Conservation (phyloP, 2,797 vertebrate species). For the Macroramphosus scolopax region DNA sequence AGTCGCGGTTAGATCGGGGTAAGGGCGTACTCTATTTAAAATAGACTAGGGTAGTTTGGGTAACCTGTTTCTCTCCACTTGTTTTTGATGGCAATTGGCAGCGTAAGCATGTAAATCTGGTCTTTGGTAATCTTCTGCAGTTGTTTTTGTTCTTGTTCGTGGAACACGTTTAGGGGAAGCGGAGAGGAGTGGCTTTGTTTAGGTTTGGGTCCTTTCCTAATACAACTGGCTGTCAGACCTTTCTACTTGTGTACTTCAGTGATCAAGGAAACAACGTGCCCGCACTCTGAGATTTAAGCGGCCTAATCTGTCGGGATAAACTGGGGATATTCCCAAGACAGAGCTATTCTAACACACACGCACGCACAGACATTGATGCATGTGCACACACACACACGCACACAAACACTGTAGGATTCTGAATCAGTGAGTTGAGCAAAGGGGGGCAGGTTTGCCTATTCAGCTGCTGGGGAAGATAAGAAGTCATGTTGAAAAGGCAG, state of each 20-base stretch:
- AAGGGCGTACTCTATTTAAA: conserved; percentile 42
- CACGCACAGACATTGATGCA: conserved; percentile 13
- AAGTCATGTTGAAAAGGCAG: conserved; percentile 39
- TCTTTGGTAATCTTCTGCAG: conserved; percentile 77
- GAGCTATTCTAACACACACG: conserved; percentile 68
- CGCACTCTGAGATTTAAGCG: conserved; percentile 68
- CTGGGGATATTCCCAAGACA: conserved; percentile 69
- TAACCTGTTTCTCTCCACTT: conserved; percentile 62
- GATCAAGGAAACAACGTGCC: conserved; percentile 69
- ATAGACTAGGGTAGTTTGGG: conserved; percentile 36
- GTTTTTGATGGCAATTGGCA: conserved; percentile 81
- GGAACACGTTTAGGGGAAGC: conserved; percentile 30
- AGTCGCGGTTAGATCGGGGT: conserved; percentile 23
- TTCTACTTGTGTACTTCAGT: conserved; percentile 56
- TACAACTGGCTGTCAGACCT: conserved; percentile 40
- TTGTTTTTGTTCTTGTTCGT: conserved; percentile 48
- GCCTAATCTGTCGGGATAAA: conserved; percentile 78
- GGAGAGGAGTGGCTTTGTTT: conserved; percentile 17
- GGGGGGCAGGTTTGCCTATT: conserved; percentile 44
- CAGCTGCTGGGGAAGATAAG: conserved; percentile 50
- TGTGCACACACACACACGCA: conserved; percentile 17
- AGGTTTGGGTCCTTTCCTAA: conserved; percentile 35
- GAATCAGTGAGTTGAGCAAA: conserved; percentile 48
- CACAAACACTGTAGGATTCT: conserved; percentile 33
- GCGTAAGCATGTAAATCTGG: conserved; percentile 72